Conservation (phyloP, 2,797 vertebrate species). For the Myoxocephalus aenaeus region DNA sequence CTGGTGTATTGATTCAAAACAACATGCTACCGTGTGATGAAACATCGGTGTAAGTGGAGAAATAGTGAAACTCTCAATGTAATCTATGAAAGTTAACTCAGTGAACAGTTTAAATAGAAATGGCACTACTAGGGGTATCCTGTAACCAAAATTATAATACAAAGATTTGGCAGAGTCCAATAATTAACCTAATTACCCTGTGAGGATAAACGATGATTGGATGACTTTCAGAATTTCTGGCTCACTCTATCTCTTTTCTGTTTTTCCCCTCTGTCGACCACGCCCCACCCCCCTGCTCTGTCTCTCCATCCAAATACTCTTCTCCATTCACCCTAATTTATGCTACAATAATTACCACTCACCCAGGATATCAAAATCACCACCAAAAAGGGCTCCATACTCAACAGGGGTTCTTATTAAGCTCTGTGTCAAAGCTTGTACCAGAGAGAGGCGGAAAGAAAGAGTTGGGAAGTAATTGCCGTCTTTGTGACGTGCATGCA, state of each 20-base stretch:
- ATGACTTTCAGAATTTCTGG: slow-evolving; percentile 76
- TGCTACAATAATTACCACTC: slow-evolving; percentile 84
- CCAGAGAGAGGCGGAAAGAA: slow-evolving; percentile 59
- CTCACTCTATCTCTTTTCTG: slow-evolving; percentile 55
- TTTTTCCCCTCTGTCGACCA: slow-evolving; percentile 47
- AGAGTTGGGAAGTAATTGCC: slow-evolving; percentile 71
- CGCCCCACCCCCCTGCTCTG: slow-evolving; percentile 55
- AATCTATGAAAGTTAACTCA: slow-evolving; percentile 72
- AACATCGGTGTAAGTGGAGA: slow-evolving; percentile 65
- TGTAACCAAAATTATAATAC: slow-evolving; percentile 79
- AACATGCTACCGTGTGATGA: slow-evolving; percentile 70
- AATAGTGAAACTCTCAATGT: slow-evolving; percentile 62
- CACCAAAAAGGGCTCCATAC: slow-evolving; percentile 72
- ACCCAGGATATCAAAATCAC: slow-evolving; percentile 77
- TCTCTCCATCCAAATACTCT: slow-evolving; percentile 68
- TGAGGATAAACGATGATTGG: slow-evolving; percentile 74
- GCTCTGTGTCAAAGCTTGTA: slow-evolving; percentile 76
- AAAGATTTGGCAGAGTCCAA: slow-evolving; percentile 76
- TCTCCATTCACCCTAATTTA: slow-evolving; percentile 84
- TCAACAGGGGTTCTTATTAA: slow-evolving; percentile 81
- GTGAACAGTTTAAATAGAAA: slow-evolving; percentile 75
- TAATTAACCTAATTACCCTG: slow-evolving; percentile 82
- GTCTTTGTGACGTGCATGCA: slow-evolving; percentile 61
- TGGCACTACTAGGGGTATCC: slow-evolving; percentile 67
- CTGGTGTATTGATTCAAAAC: slow-evolving; percentile 70